Percentiles rank a stretch among this genome's conserved stretches.
Evolutionary conservation across 64 coral and sea anemone genomes (phyloP).

Genomic region (Anthopleura sola): DNA sequence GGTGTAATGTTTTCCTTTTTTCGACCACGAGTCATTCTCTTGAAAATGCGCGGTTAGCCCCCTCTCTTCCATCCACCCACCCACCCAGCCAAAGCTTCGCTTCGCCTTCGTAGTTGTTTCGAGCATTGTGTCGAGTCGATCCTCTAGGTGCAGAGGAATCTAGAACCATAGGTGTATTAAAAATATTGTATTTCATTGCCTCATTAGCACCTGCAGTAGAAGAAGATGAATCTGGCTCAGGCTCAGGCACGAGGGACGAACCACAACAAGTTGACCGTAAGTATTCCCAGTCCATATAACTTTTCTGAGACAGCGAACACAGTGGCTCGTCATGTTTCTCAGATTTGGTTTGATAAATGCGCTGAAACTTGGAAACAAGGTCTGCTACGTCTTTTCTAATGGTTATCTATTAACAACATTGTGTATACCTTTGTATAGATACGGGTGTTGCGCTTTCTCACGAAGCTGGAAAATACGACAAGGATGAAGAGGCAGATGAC

Average conservation of each 20-base stretch:
- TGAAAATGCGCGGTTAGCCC: too few species aligned
- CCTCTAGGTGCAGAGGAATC: too few species aligned
- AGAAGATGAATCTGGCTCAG: conserved; percentile 70
- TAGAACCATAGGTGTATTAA: too few species aligned
- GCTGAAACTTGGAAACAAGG: background rate
- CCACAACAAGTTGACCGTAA: conserved; percentile 20
- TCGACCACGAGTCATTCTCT: too few species aligned
- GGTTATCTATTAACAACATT: background rate
- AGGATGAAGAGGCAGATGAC: conserved; percentile 97
- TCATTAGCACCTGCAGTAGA: conserved; percentile 6
- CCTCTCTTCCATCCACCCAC: too few species aligned
- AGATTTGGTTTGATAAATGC: background rate
- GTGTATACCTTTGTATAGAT: conserved; percentile 12
- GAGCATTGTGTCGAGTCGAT: too few species aligned
- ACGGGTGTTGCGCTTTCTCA: conserved; percentile 41
- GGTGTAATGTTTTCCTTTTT: background rate
- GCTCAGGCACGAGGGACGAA: conserved; percentile 69
- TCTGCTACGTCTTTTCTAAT: background rate
- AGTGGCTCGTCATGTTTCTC: too few species aligned
- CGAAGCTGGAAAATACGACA: conserved; percentile 66
- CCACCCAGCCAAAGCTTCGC: too few species aligned
- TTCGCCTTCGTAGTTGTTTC: too few species aligned
- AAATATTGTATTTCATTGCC: background rate
- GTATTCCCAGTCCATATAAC: background rate
- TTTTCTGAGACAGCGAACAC: too few species aligned